Evolutionary conservation across 1,140 invertebrate species (phyloP), one percentile per base, ranked within the genome.

Genomic region (Eumaeus atala): DNA sequence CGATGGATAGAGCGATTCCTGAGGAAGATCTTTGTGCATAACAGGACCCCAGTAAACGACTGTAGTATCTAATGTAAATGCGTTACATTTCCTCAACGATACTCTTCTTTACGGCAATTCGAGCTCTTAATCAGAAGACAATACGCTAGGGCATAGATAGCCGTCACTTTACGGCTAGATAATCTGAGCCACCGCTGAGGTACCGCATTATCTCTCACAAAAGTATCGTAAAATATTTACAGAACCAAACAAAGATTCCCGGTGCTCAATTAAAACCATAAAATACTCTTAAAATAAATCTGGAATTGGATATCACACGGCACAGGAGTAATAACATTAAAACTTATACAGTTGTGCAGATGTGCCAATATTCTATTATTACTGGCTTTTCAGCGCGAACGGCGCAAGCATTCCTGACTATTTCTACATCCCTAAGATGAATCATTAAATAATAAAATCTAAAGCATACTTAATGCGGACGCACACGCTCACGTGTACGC

Each of bases 291-390:
- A 67, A 86, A 84, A 86, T 84, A 86, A 79, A 82, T 67, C 73
- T 70, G 68, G 66, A 77, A 65, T 70, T 66, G 68, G 70, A 79
- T 78, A 83, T 81, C 74, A 77, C 78, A 78, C 64, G 61, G 66
- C 66, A 71, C 67, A 68, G 66, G 68, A 74, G 77, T 77, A 82
- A 83, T 84, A 86, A 84, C 78, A 86, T 83, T 83, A 83, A 84
- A 83, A 86, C 77, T 77, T 82, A 83, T 80, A 84, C 71, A 71
- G 67, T 83, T 73, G 70, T 74, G 79, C 79, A 84, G 81, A 83
- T 86, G 83, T 81, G 81, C 83, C 83, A 84, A 86, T 86, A 84
- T 84, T 86, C 81, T 87, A 87, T 87, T 87, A 87, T 87, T 87
- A 84, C 79, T 84, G 74, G 79, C 72, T 83, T 87, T 86, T 84